phyloP scores from a whole-genome alignment of 2,797 vertebrate genomes.

The Hydrophis major region DNA sequence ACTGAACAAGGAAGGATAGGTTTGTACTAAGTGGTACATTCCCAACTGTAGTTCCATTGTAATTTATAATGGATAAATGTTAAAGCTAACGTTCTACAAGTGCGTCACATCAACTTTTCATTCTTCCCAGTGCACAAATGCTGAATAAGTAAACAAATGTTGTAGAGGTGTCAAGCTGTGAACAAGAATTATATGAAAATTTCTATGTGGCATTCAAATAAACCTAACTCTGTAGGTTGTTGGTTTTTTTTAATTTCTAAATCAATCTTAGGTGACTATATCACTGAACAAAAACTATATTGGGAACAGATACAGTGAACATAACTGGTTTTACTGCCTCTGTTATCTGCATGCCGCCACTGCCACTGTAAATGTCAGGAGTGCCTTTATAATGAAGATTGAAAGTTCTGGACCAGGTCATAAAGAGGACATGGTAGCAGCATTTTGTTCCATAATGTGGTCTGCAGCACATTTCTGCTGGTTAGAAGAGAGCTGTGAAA shows the following conservation, averaged over 20 bases:
- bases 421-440: not conserved
- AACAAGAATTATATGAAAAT: not conserved
- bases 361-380: conserved; percentile 11
- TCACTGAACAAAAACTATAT: not conserved
- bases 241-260: not conserved
- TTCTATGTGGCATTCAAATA: not conserved
- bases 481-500: not conserved
- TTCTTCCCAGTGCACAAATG: not conserved
- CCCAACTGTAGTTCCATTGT: not conserved
- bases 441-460: not conserved
- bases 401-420: conserved; percentile 10
- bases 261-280: too few species aligned
- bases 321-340: conserved; percentile 3
- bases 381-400: conserved; percentile 12
- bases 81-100: not conserved
- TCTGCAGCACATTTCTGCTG: not conserved
- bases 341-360: not conserved
- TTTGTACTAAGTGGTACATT: not conserved
- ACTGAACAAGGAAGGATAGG: not conserved
- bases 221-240: not conserved
- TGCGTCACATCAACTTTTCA: not conserved
- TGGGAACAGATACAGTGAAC: not conserved
- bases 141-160: not conserved
- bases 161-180: not conserved
- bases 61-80: not conserved